phyloP scores from a whole-genome alignment of 2,113 vertebrate species.

The Nycticebus coucang region DNA sequence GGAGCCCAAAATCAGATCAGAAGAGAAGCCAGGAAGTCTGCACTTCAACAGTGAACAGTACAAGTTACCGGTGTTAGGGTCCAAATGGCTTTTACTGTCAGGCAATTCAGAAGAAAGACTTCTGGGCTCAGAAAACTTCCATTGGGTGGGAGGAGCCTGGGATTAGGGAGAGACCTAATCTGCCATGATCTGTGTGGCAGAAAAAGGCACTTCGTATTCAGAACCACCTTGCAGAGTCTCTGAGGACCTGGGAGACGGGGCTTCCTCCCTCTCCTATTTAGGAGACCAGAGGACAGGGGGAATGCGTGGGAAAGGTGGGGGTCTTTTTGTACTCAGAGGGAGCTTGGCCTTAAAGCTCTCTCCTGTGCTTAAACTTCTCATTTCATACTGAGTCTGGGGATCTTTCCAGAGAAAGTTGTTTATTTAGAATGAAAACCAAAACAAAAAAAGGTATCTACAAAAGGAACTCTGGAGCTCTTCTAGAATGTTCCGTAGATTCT shows the following conservation, averaged over 20 bases:
- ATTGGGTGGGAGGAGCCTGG: neutral
- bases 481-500: neutral
- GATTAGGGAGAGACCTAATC: neutral
- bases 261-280: neutral
- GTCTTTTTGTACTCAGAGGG: neutral
- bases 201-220: neutral
- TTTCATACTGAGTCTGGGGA: neutral
- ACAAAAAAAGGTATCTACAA: neutral
- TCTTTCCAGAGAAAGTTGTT: neutral
- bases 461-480: neutral
- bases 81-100: neutral
- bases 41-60: neutral
- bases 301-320: neutral
- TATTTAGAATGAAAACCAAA: neutral
- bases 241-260: neutral
- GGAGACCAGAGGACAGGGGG: no score
- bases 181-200: neutral
- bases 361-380: neutral
- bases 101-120: neutral
- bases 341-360: neutral
- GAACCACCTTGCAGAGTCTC: accelerated
- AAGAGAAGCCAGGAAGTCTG: neutral
- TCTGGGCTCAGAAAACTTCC: neutral
- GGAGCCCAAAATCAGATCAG: neutral
- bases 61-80: neutral